phyloP scores from a whole-genome alignment of 2,113 vertebrate genomes.

The Circaetus gallicus region DNA sequence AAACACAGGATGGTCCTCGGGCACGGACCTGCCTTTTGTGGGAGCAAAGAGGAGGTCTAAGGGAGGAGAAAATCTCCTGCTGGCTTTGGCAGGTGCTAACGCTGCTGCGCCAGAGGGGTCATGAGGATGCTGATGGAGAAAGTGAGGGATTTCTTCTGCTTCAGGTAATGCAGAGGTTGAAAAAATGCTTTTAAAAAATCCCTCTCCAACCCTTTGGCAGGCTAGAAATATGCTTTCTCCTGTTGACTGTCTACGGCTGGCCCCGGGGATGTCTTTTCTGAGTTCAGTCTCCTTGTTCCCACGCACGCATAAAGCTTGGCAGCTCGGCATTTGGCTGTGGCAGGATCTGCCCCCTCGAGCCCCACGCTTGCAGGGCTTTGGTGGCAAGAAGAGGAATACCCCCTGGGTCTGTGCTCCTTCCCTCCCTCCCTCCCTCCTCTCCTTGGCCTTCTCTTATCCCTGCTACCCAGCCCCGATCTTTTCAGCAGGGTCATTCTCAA shows the following conservation, averaged over 20 bases:
- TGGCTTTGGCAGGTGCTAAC: neutral
- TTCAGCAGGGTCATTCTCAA: neutral
- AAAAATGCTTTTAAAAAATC: neutral
- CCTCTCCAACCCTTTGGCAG: neutral
- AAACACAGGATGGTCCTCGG: neutral
- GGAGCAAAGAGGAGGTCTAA: neutral
- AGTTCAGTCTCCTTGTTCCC: neutral
- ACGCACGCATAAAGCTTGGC: neutral
- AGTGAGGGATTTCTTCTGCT: neutral
- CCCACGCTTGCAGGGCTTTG: neutral
- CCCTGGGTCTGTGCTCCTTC: fast-evolving
- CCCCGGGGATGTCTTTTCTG: neutral
- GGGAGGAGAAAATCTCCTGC: neutral
- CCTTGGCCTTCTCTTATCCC: neutral
- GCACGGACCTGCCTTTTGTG: neutral
- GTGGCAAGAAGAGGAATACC: neutral
- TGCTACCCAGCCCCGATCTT: neutral
- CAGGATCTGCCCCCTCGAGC: neutral
- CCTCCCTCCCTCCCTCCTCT: neutral
- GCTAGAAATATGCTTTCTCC: neutral
- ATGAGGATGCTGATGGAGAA: neutral
- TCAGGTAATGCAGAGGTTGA: neutral
- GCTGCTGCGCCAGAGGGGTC: neutral
- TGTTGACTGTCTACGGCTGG: neutral
- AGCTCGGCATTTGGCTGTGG: neutral